Percentiles rank a stretch among this genome's conserved stretches.
phyloP scores from a whole-genome alignment of 2,113 vertebrate species.

The Chaetura pelagica region DNA sequence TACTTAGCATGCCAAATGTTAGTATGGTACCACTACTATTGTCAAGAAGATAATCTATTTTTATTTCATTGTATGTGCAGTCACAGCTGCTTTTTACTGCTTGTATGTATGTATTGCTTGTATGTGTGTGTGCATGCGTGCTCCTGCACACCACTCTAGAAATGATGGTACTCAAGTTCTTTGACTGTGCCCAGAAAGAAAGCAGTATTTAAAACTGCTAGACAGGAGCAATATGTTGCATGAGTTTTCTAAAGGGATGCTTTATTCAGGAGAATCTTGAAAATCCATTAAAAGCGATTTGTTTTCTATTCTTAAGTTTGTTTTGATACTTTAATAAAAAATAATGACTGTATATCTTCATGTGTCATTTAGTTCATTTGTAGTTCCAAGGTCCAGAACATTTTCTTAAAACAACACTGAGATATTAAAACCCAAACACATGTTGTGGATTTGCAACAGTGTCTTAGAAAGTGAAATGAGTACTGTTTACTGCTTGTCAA shows the following conservation, averaged over 20 bases:
- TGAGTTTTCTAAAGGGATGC: slow-evolving; percentile 44
- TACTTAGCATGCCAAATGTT: slow-evolving; percentile 63
- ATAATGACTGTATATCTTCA: slow-evolving; percentile 64
- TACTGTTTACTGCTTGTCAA: background rate
- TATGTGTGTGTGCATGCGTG: background rate
- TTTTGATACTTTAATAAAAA: slow-evolving; percentile 81
- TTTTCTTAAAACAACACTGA: background rate
- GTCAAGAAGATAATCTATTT: slow-evolving; percentile 54
- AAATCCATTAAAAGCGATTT: slow-evolving; percentile 63
- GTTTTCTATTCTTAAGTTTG: slow-evolving; percentile 72
- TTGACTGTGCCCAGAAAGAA: background rate
- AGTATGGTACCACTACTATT: slow-evolving; percentile 48
- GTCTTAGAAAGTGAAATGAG: background rate
- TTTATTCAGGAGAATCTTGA: slow-evolving; percentile 35
- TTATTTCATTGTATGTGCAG: slow-evolving; percentile 48
- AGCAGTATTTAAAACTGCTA: background rate
- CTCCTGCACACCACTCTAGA: background rate
- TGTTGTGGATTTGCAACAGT: background rate
- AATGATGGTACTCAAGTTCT: background rate
- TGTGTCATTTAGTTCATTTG: slow-evolving; percentile 48
- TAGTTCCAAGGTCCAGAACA: background rate
- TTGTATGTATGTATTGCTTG: background rate
- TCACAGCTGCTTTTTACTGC: slow-evolving; percentile 37
- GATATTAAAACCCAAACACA: background rate
- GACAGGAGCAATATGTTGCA: slow-evolving; percentile 17